Conservation (phyloP, 2,113 vertebrate genomes). For the Heterotis niloticus region DNA sequence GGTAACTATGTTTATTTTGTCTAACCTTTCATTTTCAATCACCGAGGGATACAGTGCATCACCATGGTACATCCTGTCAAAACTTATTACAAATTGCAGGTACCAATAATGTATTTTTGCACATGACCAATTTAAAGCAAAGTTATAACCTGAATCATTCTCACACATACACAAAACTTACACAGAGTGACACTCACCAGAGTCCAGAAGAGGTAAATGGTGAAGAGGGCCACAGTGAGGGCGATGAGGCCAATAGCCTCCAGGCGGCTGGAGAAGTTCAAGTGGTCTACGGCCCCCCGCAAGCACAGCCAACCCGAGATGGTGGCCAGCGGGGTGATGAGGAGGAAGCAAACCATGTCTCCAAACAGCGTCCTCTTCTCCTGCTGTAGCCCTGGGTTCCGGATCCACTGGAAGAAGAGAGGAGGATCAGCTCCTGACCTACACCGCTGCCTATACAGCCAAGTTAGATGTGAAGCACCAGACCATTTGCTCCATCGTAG, state of each 20-base stretch:
- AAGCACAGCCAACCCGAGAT: constrained; percentile 95
- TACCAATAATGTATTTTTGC: too few relatives aligned
- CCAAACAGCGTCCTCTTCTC: constrained; percentile 93
- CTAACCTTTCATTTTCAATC: too few relatives aligned
- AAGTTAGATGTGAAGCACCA: too few relatives aligned
- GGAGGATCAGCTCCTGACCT: neutral
- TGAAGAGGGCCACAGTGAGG: constrained; percentile 94
- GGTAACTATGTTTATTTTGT: too few relatives aligned
- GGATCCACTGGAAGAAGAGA: constrained; percentile 76
- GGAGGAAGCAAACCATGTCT: constrained; percentile 93
- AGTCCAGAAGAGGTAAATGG: constrained; percentile 95
- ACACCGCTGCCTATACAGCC: neutral
- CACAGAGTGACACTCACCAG: constrained; percentile 71
- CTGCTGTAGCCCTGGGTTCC: constrained; percentile 81
- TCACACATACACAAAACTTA: neutral
- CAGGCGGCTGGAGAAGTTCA: constrained; percentile 86
- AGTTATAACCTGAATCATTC: neutral
- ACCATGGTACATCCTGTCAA: too few relatives aligned
- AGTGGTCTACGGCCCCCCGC: constrained; percentile 85
- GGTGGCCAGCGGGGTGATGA: constrained; percentile 88
- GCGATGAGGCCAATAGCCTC: constrained; percentile 91
- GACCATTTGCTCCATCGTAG: too few relatives aligned
- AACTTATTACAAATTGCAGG: too few relatives aligned
- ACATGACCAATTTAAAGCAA: too few relatives aligned
- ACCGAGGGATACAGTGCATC: too few relatives aligned